Evolutionary conservation across 2,797 vertebrate genomes (phyloP).

Genomic region (Sebastes hopkinsi): DNA sequence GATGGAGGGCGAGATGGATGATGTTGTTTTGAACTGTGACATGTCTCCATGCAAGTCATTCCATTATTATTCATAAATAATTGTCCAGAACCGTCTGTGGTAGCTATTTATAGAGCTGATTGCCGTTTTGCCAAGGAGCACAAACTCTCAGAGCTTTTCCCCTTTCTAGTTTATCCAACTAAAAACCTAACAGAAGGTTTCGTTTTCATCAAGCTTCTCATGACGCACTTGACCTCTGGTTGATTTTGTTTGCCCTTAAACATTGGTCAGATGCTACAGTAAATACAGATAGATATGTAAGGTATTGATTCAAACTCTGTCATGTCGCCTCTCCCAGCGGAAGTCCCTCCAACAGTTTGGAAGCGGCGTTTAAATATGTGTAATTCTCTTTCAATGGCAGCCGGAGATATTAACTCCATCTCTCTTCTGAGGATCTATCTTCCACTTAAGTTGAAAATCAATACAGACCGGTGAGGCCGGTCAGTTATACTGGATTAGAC

Average conservation of each 20-base stretch:
- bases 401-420: conserved; percentile 52
- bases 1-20: conserved; percentile 72
- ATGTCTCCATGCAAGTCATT: conserved; percentile 69
- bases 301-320: conserved; percentile 35
- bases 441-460: conserved; percentile 64
- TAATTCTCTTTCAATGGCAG: conserved; percentile 44
- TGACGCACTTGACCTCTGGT: conserved; percentile 12
- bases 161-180: conserved; percentile 14
- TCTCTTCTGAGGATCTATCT: conserved; percentile 46
- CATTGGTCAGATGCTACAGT: neutral
- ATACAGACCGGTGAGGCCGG: conserved; percentile 46
- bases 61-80: conserved; percentile 82
- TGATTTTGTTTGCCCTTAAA: conserved; percentile 2
- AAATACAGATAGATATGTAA: conserved; percentile 22
- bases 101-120: conserved; percentile 76
- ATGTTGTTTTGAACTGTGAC: conserved; percentile 78
- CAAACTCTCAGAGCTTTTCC: conserved; percentile 38
- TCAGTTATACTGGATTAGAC: conserved; percentile 59
- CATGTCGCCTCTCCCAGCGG: neutral
- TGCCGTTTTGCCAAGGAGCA: conserved; percentile 60
- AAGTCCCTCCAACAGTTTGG: conserved; percentile 25
- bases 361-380: conserved; percentile 18
- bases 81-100: conserved; percentile 67
- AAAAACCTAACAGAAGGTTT: conserved; percentile 20
- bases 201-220: conserved; percentile 15